Evolutionary conservation across 1,140 invertebrate genomes (phyloP), one percentile per base, ranked within the genome.

Genomic region (Mya arenaria): DNA sequence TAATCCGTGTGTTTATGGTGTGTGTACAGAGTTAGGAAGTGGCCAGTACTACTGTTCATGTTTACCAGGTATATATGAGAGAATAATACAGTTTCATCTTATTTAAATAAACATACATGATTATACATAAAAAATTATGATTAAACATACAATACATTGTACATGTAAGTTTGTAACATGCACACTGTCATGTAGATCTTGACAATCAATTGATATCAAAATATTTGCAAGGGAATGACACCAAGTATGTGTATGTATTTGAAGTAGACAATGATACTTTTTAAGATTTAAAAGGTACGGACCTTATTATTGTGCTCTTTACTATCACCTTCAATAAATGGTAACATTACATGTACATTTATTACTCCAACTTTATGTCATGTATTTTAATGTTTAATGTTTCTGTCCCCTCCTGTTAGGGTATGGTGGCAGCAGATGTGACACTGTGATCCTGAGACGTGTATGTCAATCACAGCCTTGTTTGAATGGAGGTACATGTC

Each of bases 401-500:
- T 0, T 19, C 36, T 4, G 30, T 72, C 0, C n/a, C 15, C 30
- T 78, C 25, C 0, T 55, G 69, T 55, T 58, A 87, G 86, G 86
- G 25, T 87, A 87, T 65, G 81, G 75, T 72, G 86, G 86, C 8
- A 68, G 60, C 30, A 52, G 72, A 36, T 87, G 86, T 69, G 10
- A 39, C 1, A 68, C 39, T 13, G 25, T 52, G 37, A 55, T 72
- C 1, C 30, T 62, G n/a, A 77, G 65, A 17, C 65, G 81, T 36
- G 65, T 82, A 0, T 88, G 87, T 84, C 63, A 68, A 4, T 83
- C 84, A 6, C 68, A 83, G 8, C 87, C 84, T 5, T 88, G 87
- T 74, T 71, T 85, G 19, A 88, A 88, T 84, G 82, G 79, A 34
- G 87, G 85, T 39, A 75, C 68, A 19, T 88, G 87, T 83, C 65